Conservation (phyloP, 2,797 vertebrate species). For the Columba guinea region DNA sequence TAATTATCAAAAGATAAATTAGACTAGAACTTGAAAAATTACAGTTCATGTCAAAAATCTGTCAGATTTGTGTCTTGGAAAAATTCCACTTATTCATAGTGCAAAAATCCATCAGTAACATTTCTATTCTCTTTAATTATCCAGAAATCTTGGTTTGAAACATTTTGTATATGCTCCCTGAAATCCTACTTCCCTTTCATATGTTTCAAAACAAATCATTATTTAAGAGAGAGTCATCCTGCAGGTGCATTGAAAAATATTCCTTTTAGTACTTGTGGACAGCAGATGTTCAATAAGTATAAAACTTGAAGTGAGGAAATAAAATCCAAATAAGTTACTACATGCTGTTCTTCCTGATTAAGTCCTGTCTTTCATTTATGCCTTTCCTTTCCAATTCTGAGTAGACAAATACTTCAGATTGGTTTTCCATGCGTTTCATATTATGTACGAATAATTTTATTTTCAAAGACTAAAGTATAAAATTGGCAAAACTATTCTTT, state of each 20-base stretch:
- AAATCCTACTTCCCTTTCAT: not conserved
- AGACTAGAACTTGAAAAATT: constrained; percentile 22
- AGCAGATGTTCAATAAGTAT: not conserved
- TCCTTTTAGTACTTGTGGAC: not conserved
- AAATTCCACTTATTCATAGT: not conserved
- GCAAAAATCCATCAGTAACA: not conserved
- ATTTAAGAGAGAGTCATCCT: not conserved
- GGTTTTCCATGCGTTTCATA: not conserved
- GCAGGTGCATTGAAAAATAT: not conserved
- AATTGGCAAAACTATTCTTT: not conserved
- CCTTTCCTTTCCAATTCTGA: not conserved
- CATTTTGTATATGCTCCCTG: not conserved
- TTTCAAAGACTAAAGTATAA: not conserved
- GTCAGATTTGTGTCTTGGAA: constrained; percentile 28
- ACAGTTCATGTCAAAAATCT: not conserved
- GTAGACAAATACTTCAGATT: not conserved
- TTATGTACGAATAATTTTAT: not conserved
- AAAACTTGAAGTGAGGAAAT: not conserved
- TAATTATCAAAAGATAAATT: constrained; percentile 46
- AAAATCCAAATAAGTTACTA: not conserved
- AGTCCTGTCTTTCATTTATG: not conserved
- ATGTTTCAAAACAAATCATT: not conserved
- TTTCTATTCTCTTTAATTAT: not conserved
- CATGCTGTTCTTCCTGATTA: not conserved
- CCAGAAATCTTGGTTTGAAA: not conserved